Base-by-base conservation (phyloP, 2,888 invertebrate genomes). In the Linnaemya vulpina region DNA sequence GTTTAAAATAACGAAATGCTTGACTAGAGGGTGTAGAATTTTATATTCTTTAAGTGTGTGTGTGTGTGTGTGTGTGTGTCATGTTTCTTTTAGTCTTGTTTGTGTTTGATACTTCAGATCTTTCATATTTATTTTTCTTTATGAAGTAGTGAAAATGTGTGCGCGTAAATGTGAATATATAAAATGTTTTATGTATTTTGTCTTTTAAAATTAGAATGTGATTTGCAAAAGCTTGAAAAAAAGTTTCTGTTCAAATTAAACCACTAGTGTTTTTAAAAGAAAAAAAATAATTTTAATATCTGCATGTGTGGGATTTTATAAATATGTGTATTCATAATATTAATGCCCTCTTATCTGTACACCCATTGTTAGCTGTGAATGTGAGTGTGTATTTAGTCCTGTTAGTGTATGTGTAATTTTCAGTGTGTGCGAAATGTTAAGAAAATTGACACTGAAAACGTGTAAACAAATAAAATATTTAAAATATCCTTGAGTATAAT, bases 221-320 rank as follows among this genome's bases (percentile, higher is more conserved):
- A 22, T 53, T 22, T 20, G 1, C 3, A n/a, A 63, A 43, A 2
- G 13, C 22, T 40, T 68, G 74, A 5, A 30, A 35, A 2, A 38
- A 38, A 68, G 53, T 43, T 68, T 38, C 46, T 62, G 53, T 17
- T 20, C 68, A 81, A 81, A 81, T 81, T 75, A 70, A 75, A 68
- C 62, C 68, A 81, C 75, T 81, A 80, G 74, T 74, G n/a, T n/a
- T n/a, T n/a, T n/a, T n/a, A n/a, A n/a, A n/a, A n/a, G n/a, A n/a
- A n/a, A n/a, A 13, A 62, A 35, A 68, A 3, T 11, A 40, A 5
- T 11, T 30, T 3, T 30, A 43, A n/a, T 15, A 20, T 20, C 43
- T 9, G 13, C 38, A 38, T 4, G 13, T 22, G 22, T 53, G 38
- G 22, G 0, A 25, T 46, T 49, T 13, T 53, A 2, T 40, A 78